Conservation (phyloP, 1,140 invertebrate genomes). For the Rhyzopertha dominica region DNA sequence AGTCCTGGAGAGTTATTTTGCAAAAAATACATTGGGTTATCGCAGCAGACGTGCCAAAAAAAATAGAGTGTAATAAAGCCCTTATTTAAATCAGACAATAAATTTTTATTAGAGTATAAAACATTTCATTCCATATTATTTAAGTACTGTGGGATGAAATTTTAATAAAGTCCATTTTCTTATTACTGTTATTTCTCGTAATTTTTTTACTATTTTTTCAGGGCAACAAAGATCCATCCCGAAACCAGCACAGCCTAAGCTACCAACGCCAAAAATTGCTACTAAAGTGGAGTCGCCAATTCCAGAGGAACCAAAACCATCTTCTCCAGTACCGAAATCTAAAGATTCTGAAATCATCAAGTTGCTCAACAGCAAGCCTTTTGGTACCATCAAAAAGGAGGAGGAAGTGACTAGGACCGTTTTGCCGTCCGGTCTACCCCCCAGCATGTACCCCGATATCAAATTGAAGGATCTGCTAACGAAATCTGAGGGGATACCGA, state of each 20-base stretch:
- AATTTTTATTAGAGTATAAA: too few relatives aligned
- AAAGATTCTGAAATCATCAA: constrained; percentile 42
- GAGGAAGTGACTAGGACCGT: constrained; percentile 19
- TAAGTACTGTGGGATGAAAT: too few relatives aligned
- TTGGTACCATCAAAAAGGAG: constrained; percentile 19
- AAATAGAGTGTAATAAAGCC: too few relatives aligned
- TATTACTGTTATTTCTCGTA: too few relatives aligned
- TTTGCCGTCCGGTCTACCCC: constrained; percentile 31
- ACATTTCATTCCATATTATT: too few relatives aligned
- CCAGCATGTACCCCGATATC: constrained; percentile 37
- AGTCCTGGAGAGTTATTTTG: constrained; percentile 5
- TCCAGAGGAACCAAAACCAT: neutral
- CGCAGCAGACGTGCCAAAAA: too few relatives aligned
- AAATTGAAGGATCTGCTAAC: constrained; percentile 37
- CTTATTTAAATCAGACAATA: too few relatives aligned
- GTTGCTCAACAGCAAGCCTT: constrained; percentile 32
- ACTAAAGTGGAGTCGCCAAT: constrained; percentile 5
- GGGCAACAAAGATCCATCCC: too few relatives aligned
- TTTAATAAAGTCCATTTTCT: too few relatives aligned
- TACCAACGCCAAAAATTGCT: constrained; percentile 13
- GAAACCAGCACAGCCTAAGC: constrained; percentile 1
- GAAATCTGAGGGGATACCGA: constrained; percentile 33
- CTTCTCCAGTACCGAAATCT: constrained; percentile 14
- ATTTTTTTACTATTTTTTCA: too few relatives aligned
- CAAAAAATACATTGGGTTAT: too few relatives aligned